Percentiles rank a stretch among this genome's conserved stretches.
These are phyloP conservation scores for Epinephelus fuscoguttatus DNA, from an alignment of 2,113 vertebrate genomes.

Conservation along the genomic window DNA sequence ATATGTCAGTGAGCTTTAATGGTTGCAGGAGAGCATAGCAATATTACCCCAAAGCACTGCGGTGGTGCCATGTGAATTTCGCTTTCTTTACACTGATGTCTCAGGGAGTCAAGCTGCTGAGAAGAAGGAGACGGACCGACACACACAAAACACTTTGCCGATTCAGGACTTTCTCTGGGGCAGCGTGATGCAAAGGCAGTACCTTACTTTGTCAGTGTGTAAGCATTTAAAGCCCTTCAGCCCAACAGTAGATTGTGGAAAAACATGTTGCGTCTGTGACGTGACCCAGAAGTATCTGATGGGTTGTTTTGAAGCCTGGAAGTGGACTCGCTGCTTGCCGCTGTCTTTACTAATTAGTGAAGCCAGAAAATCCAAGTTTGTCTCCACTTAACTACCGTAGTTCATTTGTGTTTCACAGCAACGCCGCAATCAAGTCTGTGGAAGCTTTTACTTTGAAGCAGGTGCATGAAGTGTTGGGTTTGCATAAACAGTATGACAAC, in stretches of 20 bases:
- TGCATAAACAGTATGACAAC: slow-evolving; percentile 7
- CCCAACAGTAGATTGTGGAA: slow-evolving; percentile 1
- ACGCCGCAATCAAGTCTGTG: slow-evolving; percentile 12
- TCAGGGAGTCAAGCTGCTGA: slow-evolving; percentile 30
- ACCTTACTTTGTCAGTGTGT: slow-evolving; percentile 27
- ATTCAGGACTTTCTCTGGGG: slow-evolving; percentile 35
- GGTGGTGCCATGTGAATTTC: slow-evolving; percentile 40
- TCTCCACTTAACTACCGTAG: background rate
- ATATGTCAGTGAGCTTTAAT: slow-evolving; percentile 68
- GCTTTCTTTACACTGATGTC: slow-evolving; percentile 59
- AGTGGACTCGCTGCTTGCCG: background rate
- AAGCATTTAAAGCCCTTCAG: slow-evolving; percentile 18
- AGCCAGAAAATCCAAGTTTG: slow-evolving; percentile 38
- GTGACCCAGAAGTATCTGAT: slow-evolving; percentile 29
- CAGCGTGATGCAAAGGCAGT: slow-evolving; percentile 20
- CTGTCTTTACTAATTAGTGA: slow-evolving; percentile 39
- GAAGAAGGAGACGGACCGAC: slow-evolving; percentile 27
- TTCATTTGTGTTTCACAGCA: slow-evolving; percentile 23
- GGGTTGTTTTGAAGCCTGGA: slow-evolving; percentile 20
- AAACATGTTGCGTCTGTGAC: slow-evolving; percentile 3
- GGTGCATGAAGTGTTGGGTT: slow-evolving; percentile 32
- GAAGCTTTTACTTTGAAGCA: slow-evolving; percentile 39
- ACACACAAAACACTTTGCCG: slow-evolving; percentile 13
- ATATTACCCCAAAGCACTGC: slow-evolving; percentile 63
- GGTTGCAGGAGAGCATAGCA: slow-evolving; percentile 67